Evolutionary conservation across 2,113 vertebrate genomes (phyloP).

Genomic region (Origma solitaria): DNA sequence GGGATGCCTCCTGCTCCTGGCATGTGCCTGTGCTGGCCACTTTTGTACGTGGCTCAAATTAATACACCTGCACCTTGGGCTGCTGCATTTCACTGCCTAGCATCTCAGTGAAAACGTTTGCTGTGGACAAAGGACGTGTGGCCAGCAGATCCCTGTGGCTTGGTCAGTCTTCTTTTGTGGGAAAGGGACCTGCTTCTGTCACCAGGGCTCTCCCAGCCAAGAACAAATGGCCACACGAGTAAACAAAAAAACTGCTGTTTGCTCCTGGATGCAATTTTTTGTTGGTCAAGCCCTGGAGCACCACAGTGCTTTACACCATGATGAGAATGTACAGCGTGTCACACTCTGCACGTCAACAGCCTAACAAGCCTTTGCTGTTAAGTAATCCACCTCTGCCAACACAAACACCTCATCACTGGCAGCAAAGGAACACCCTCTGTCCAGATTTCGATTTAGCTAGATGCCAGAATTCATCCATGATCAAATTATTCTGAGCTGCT

Average conservation of each 20-base stretch:
- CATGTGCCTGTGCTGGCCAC: not conserved
- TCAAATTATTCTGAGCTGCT: not conserved
- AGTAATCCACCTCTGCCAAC: not conserved
- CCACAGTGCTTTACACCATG: not conserved
- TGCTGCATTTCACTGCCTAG: not conserved
- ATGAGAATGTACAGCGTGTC: not conserved
- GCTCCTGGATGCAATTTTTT: not conserved
- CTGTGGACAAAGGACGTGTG: not conserved
- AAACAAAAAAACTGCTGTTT: not conserved
- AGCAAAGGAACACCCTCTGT: not conserved
- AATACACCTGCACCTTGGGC: not conserved
- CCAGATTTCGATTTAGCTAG: not conserved
- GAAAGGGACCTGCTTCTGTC: not conserved
- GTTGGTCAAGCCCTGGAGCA: not conserved
- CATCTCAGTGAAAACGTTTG: not conserved
- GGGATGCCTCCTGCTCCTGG: not conserved
- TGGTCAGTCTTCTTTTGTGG: not conserved
- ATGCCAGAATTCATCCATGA: not conserved
- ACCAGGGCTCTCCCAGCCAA: not conserved
- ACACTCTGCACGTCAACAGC: fast-evolving
- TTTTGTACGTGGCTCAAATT: fast-evolving
- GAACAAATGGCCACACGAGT: not conserved
- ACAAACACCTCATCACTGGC: not conserved
- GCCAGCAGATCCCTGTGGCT: not conserved
- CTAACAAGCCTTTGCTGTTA: not conserved